phyloP scores from a whole-genome alignment of 2,113 vertebrate species.

The Sterrhoptilus dennistouni region DNA sequence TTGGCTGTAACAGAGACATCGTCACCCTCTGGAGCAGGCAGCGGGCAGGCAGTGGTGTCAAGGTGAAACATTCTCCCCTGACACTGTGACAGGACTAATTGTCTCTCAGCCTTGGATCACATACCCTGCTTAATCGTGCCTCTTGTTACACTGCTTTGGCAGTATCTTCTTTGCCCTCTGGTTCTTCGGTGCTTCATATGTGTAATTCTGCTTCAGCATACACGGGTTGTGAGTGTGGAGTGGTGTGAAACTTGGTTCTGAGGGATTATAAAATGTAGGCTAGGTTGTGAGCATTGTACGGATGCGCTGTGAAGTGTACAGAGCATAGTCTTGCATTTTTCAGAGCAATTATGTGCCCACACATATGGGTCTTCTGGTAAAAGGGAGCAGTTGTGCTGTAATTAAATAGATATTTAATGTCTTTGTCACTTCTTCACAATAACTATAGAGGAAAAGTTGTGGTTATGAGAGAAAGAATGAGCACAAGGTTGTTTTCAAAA shows the following conservation, averaged over 20 bases:
- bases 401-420: neutral
- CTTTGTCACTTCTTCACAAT: neutral
- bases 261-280: neutral
- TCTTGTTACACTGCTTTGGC: neutral
- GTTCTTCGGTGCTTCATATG: rapidly evolving
- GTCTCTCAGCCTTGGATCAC: neutral
- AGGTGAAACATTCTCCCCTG: neutral
- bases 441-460: neutral
- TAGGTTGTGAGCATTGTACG: rapidly evolving
- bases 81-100: neutral
- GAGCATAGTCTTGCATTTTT: neutral
- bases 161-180: neutral
- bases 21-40: neutral
- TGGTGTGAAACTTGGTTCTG: neutral
- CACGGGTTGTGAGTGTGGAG: neutral
- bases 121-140: neutral
- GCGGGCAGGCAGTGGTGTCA: neutral
- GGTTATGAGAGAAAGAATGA: neutral
- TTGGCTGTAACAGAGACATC: neutral
- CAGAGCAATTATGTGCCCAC: neutral
- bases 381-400: neutral
- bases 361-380: neutral
- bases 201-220: neutral
- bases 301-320: neutral
- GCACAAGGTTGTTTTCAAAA: neutral